Conservation (phyloP, 1,140 invertebrate genomes). For the Portunus trituberculatus region DNA sequence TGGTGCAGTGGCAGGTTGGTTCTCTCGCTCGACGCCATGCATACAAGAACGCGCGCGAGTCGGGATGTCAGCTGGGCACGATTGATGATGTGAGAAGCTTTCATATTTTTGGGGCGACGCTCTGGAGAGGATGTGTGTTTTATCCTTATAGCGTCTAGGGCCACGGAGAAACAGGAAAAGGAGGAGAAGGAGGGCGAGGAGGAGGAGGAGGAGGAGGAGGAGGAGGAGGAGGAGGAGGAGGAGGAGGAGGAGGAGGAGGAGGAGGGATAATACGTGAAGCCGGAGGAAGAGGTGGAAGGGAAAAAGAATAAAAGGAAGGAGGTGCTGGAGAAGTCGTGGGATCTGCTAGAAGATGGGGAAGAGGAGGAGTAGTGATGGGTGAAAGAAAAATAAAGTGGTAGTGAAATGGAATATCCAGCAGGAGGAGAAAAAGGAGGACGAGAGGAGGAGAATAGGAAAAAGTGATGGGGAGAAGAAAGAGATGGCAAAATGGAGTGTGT, state of each 20-base stretch:
- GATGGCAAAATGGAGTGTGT: not conserved
- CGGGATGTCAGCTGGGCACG: conserved; percentile 57
- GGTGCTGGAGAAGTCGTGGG: not conserved
- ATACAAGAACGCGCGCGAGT: conserved; percentile 65
- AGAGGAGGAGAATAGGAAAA: not conserved
- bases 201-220: not conserved
- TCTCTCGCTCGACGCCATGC: conserved; percentile 42
- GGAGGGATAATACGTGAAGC: not conserved
- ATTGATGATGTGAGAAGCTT: conserved; percentile 69
- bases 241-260: not conserved
- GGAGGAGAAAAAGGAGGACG: not conserved
- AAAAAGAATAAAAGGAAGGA: not conserved
- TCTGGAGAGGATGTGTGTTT: conserved; percentile 63
- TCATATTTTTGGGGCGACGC: conserved; percentile 59
- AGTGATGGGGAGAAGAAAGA: not conserved
- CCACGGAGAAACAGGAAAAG: not conserved
- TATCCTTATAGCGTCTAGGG: conserved; percentile 47
- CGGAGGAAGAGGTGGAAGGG: not conserved
- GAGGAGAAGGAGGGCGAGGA: not conserved
- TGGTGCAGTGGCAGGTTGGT: not conserved
- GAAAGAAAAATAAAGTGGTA: conserved; percentile 22
- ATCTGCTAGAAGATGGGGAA: not conserved
- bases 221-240: not conserved
- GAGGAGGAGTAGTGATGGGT: not conserved
- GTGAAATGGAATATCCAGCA: not conserved